Evolutionary conservation across 2,113 vertebrate genomes (phyloP), one percentile per base, ranked within the genome.

Genomic region (Poecilia latipinna): DNA sequence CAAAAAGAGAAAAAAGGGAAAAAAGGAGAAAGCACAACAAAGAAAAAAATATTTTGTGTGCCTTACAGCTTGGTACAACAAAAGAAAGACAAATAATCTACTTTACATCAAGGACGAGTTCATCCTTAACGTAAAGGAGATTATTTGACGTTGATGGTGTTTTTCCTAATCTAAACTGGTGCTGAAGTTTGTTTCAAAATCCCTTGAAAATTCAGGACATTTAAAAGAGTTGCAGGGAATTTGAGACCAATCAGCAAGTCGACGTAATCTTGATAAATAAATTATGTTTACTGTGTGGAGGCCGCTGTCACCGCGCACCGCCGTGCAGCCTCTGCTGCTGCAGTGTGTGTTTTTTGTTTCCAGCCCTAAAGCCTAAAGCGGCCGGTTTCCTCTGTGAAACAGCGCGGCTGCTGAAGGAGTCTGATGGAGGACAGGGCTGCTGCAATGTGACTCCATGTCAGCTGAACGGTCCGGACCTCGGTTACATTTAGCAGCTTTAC

Each of bases 271-370:
- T 12, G 39, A 37, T 10, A 37, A 37, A 37, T 2, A 37, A 37
- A 37, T 37, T 15, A 15, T 48, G 44, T 48, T 48, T 37, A 17
- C 44, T 48, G 17, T 2, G 13, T 42, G 13, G 17, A 19, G 64
- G 76, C 77, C 66, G 79, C 78, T 83, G 77, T 77, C 76, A 3
- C 31, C 13, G 82, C 82, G 78, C 88, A 87, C 79, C 83, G 73
- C n/a, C 75, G 78, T 79, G 79, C 79, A 61, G 67, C 70, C n/a
- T 81, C 86, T 81, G 78, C 75, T 72, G 76, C 82, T 62, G 76
- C 82, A 10, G 76, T 68, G 73, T 70, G 86, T 70, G 86, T 87
- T 74, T 61, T 86, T 76, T 63, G 77, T 70, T 71, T 72, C 86
- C 78, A 70, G 4, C 67, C 78, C 39, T 42, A 12, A 42, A 51